Percentiles rank a stretch among this genome's conserved stretches.
Evolutionary conservation across 64 coral and sea anemone genomes (phyloP).

Genomic region (Actinia tenebrosa): DNA sequence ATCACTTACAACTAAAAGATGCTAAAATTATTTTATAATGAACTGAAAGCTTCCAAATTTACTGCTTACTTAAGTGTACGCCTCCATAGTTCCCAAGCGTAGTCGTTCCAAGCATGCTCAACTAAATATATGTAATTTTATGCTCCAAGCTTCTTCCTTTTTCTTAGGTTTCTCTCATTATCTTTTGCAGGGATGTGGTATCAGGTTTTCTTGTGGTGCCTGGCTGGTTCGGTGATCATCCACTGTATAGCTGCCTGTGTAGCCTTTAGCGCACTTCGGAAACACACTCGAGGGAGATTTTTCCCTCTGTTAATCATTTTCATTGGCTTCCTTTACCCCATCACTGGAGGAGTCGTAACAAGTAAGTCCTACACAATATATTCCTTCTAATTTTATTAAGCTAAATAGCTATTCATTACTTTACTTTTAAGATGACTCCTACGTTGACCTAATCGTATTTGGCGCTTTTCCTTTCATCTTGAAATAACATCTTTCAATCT

Average conservation of each 20-base stretch:
- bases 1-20: background rate
- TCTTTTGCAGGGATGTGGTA: conserved; percentile 96
- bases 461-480: background rate
- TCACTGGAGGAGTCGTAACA: conserved; percentile 90
- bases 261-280: conserved; percentile 68
- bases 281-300: conserved; percentile 77
- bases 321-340: conserved; percentile 89
- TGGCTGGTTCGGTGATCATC: conserved; percentile 93
- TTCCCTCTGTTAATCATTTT: conserved; percentile 82
- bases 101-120: background rate
- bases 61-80: background rate
- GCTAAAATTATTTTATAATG: background rate
- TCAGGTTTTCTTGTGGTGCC: conserved; percentile 89
- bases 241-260: conserved; percentile 90
- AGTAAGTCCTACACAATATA: conserved; percentile 55
- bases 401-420: background rate
- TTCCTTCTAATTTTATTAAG: background rate
- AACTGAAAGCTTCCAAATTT: background rate
- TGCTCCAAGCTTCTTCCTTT: background rate
- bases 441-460: background rate
- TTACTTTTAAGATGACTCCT: background rate
- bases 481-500: background rate
- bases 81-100: background rate
- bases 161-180: background rate
- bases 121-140: background rate